phyloP scores from a whole-genome alignment of 2,888 invertebrate genomes.

The Prenolepis imparis region DNA sequence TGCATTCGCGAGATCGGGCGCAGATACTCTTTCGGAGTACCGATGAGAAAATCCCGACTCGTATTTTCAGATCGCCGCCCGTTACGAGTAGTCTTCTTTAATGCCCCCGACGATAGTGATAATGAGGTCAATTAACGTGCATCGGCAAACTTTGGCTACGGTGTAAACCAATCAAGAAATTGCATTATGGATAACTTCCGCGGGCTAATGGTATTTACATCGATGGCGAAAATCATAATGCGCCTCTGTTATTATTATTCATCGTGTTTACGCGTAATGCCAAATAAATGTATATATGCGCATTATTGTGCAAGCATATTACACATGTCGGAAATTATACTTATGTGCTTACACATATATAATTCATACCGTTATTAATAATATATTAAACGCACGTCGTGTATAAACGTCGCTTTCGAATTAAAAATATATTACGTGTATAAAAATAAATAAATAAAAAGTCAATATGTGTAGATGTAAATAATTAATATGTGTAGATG shows the following conservation, averaged over 20 bases:
- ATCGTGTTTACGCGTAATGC: neutral
- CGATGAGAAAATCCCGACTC: slow-evolving; percentile 37
- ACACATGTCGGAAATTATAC: neutral
- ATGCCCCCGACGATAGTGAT: neutral
- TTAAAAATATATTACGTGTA: neutral
- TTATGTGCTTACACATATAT: neutral
- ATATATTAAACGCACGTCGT: neutral
- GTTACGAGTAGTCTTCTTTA: slow-evolving; percentile 25
- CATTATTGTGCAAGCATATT: neutral
- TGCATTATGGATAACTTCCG: slow-evolving; percentile 28
- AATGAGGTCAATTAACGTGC: slow-evolving; percentile 36
- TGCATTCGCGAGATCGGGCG: slow-evolving; percentile 28
- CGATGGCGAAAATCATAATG: neutral
- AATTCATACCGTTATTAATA: neutral
- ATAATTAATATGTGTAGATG: no score
- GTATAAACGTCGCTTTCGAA: neutral
- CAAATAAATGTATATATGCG: neutral
- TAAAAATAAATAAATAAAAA: neutral
- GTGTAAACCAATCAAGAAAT: slow-evolving; percentile 26
- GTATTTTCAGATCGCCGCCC: slow-evolving; percentile 28
- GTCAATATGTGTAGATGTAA: no score
- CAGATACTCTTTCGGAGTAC: slow-evolving; percentile 15
- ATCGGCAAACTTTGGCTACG: neutral
- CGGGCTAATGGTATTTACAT: neutral
- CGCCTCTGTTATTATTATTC: neutral